Percentiles rank a stretch among this genome's conserved stretches.
phyloP scores from a whole-genome alignment of 2,113 vertebrate genomes.

The Syngnathus typhle region DNA sequence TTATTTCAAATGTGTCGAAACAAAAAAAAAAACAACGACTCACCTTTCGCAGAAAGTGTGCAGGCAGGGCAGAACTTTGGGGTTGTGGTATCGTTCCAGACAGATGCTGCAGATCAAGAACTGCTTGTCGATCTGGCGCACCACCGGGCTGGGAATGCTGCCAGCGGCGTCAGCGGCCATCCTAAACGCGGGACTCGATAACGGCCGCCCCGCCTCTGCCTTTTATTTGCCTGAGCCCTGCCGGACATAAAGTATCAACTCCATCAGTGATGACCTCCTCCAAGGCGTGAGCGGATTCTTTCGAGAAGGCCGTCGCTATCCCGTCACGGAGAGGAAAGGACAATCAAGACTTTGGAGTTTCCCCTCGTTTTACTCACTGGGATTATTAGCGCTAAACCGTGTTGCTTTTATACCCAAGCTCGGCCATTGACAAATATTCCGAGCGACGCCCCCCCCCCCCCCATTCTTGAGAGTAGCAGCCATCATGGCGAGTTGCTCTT shows the following conservation, averaged over 20 bases:
- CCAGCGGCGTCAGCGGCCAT: slow-evolving; percentile 97
- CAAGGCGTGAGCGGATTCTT: background rate
- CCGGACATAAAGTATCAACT: slow-evolving; percentile 25
- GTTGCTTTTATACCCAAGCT: background rate
- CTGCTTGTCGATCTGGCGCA: slow-evolving; percentile 98
- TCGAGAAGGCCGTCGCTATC: background rate
- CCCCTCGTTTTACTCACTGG: background rate
- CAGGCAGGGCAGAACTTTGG: slow-evolving; percentile 96
- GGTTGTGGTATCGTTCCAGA: slow-evolving; percentile 96
- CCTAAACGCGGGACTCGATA: slow-evolving; percentile 85
- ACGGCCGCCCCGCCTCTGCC: slow-evolving; percentile 62
- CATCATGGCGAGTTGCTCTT: slow-evolving; percentile 9
- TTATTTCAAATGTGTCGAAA: too few species aligned
- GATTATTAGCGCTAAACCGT: background rate
- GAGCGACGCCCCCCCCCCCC: background rate
- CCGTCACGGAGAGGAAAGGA: background rate
- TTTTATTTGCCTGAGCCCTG: slow-evolving; percentile 77
- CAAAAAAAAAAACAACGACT: slow-evolving; percentile 16
- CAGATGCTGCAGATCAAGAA: slow-evolving; percentile 99
- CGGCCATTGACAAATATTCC: background rate
- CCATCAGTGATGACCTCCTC: background rate
- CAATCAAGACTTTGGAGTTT: background rate
- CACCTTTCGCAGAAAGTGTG: slow-evolving; percentile 79
- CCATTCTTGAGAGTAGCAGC: background rate
- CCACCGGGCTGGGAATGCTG: slow-evolving; percentile 91